Conservation (phyloP, 2,113 vertebrate genomes). For the Myotis davidii region DNA sequence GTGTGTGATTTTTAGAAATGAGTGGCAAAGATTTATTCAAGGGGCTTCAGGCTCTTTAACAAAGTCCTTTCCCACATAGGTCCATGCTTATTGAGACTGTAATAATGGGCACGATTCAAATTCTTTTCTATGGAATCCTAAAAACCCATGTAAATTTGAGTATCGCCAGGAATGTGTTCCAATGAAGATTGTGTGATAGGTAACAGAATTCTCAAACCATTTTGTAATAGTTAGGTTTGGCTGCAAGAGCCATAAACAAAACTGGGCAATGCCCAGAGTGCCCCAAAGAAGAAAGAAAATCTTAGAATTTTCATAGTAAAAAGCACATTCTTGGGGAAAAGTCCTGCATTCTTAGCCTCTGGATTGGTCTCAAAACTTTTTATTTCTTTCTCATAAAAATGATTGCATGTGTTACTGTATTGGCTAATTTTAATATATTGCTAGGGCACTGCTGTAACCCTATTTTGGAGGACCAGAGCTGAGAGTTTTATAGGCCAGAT, state of each 20-base stretch:
- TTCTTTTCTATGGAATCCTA: neutral
- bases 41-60: neutral
- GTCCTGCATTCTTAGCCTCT: too few relatives aligned
- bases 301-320: too few relatives aligned
- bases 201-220: neutral
- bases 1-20: too few relatives aligned
- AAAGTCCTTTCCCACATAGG: neutral
- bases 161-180: neutral
- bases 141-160: neutral
- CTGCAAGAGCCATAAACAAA: neutral
- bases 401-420: neutral
- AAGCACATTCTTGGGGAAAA: too few relatives aligned
- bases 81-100: neutral
- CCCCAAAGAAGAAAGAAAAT: too few relatives aligned
- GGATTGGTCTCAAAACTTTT: neutral
- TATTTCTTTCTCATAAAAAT: neutral
- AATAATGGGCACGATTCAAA: neutral
- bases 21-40: too few relatives aligned
- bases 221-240: neutral
- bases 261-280: too few relatives aligned
- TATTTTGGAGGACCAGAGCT: neutral
- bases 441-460: neutral
- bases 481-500: neutral
- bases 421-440: neutral
- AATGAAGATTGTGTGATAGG: neutral